These are phyloP conservation scores for Crenichthys baileyi DNA, from an alignment of 2,797 vertebrate species.

Conservation along the genomic window DNA sequence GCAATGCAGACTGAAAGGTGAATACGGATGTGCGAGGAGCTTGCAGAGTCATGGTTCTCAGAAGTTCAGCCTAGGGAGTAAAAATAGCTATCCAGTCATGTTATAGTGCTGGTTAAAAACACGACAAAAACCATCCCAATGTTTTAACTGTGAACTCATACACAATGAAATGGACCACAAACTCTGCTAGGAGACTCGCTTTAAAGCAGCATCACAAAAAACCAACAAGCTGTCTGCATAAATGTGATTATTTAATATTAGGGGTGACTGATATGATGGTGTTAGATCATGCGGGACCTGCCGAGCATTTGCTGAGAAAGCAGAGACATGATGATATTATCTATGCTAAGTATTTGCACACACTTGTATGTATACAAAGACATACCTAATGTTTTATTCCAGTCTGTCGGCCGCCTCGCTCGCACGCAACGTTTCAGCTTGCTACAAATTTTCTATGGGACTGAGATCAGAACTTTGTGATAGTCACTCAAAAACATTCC, in stretches of 20 bases:
- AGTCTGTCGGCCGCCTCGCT: neutral
- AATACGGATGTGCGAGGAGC: conserved; percentile 86
- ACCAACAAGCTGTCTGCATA: neutral
- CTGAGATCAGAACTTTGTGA: neutral
- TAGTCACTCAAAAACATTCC: neutral
- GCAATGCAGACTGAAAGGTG: conserved; percentile 93
- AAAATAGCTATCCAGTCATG: conserved; percentile 8
- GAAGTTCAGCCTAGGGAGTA: conserved; percentile 57
- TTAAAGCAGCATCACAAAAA: neutral
- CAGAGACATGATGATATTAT: neutral
- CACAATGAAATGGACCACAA: neutral
- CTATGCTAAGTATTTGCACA: too few relatives aligned
- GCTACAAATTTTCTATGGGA: neutral
- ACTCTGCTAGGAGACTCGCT: neutral
- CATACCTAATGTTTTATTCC: too few relatives aligned
- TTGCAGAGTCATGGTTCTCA: conserved; percentile 85
- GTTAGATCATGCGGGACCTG: neutral
- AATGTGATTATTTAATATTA: neutral
- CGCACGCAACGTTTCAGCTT: neutral
- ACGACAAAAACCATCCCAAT: neutral
- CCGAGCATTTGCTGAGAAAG: neutral
- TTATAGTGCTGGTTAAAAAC: neutral
- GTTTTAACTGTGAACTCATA: neutral
- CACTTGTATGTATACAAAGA: too few relatives aligned
- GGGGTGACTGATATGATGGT: neutral